Base-by-base conservation (phyloP, 1,140 invertebrate genomes). In the Drosophila setifemur region DNA sequence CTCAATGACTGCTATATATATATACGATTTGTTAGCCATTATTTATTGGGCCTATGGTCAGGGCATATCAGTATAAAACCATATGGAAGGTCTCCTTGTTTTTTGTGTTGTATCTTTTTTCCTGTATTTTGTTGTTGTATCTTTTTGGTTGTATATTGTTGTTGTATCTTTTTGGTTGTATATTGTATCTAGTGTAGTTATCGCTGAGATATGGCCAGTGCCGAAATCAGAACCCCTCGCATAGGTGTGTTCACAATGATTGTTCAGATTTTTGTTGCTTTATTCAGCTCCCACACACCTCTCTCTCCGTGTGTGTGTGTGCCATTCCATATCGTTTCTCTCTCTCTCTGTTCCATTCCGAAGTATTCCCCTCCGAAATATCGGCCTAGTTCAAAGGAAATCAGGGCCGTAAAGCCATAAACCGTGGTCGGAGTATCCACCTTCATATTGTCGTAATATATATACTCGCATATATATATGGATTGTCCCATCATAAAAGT, bases 341-440 rank as follows among this genome's bases (percentile, higher is more conserved):
- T n/a, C n/a, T n/a, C n/a, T n/a, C n/a, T n/a, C n/a, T n/a, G n/a
- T n/a, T n/a, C n/a, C n/a, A n/a, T n/a, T n/a, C n/a, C n/a, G n/a
- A n/a, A n/a, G n/a, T n/a, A n/a, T n/a, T n/a, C n/a, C n/a, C n/a
- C n/a, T 33, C 1, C 40, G 28, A 50, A 28, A 26, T 19, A 40
- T 58, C 57, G 57, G 31, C 67, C 50, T 60, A 47, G 73, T 74
- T 83, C 77, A 78, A 83, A 83, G 66, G 28, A 19, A 83, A 85
- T 85, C 81, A 83, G 42, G 77, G 71, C 74, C 44, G 74, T 83
- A 83, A 86, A 83, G 48, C 48, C 71, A 83, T 83, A 83, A 83
- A 83, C 39, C 37, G 53, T 31, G 49, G 8, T 35, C 6, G 33
- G 33, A 35, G 33, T 37, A 37, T 37, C 33, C 33, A 37, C 33